phyloP scores from a whole-genome alignment of 2,797 vertebrate species.

The Liasis olivaceus region DNA sequence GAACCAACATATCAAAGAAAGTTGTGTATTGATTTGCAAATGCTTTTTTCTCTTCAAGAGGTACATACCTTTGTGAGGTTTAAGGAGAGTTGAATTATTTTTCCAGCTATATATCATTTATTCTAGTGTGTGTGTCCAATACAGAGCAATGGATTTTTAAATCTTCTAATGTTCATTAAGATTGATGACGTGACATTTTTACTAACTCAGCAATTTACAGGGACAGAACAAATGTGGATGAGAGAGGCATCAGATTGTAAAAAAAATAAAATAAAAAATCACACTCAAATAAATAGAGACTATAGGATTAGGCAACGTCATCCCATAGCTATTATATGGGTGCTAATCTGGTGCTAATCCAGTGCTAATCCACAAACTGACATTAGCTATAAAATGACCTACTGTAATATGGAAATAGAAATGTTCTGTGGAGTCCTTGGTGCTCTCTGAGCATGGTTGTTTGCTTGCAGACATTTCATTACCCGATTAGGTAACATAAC shows the following conservation, averaged over 20 bases:
- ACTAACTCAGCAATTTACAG: slow-evolving; percentile 38
- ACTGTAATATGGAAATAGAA: background rate
- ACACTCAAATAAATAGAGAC: background rate
- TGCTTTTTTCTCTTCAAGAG: slow-evolving; percentile 19
- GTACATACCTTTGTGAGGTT: slow-evolving; percentile 22
- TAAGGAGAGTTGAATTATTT: slow-evolving; percentile 48
- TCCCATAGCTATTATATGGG: background rate
- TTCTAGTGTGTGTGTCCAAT: slow-evolving; percentile 39
- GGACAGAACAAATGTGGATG: slow-evolving; percentile 14
- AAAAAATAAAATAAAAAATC: slow-evolving; percentile 30
- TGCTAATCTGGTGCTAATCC: background rate
- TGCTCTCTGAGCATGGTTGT: background rate
- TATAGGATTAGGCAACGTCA: background rate
- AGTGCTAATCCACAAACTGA: background rate
- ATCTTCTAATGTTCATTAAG: slow-evolving; percentile 19
- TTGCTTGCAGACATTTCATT: background rate
- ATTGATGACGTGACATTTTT: slow-evolving; percentile 37
- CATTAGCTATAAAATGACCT: background rate
- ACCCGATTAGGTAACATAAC: background rate
- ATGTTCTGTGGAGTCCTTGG: background rate
- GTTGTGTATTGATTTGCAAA: slow-evolving; percentile 13
- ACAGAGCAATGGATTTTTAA: slow-evolving; percentile 22
- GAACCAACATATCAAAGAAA: slow-evolving; percentile 9
- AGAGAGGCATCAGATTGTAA: background rate
- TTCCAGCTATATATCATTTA: slow-evolving; percentile 22